Evolutionary conservation across 2,797 vertebrate genomes (phyloP), one percentile per base, ranked within the genome.

Genomic region (Crocidura indochinensis): DNA sequence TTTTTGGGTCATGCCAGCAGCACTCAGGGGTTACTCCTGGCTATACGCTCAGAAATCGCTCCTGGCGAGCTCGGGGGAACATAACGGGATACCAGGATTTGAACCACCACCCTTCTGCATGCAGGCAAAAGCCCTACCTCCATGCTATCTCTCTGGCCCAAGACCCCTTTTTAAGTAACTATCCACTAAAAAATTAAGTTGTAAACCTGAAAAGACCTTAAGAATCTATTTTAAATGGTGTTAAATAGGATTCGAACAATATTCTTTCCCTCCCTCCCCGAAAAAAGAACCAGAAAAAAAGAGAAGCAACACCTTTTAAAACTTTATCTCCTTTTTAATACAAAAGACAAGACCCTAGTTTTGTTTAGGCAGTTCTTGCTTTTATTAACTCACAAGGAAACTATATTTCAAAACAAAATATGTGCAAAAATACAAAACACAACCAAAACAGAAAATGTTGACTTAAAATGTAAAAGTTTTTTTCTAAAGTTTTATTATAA

Each of bases 311-410:
- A 71, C 15, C 31, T 78, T 74, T 62, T 87, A 92, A 95, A 88
- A 87, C 56, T 1, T 29, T 71, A 88, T 78, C 64, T 88, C 38
- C 71, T 93, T 88, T 88, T 49, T 75, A 51, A 71, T 22, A 64
- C 5, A 81, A 69, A 86, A 76, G 15, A 26, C 8, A 78, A 75
- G 31, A 87, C 19, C 53, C 51, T 87, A n/a, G 65, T 75, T 93
- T 90, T 90, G 46, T 64, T 93, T 84, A 77, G 60, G 68, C 20
- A 53, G 81, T 68, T 76, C 29, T 84, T 75, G 56, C 12, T 90
- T 73, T 81, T 67, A 88, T 85, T 80, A 44, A 94, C 62, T 91
- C 94, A 89, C 87, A 78, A 91, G 51, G 62, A 88, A 92, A 85
- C 44, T 87, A 14, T 51, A 15, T 84, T 71, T 84, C 62, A 80